Evolutionary conservation across 2,888 invertebrate species (phyloP).

Genomic region (Chelonus formosanus): DNA sequence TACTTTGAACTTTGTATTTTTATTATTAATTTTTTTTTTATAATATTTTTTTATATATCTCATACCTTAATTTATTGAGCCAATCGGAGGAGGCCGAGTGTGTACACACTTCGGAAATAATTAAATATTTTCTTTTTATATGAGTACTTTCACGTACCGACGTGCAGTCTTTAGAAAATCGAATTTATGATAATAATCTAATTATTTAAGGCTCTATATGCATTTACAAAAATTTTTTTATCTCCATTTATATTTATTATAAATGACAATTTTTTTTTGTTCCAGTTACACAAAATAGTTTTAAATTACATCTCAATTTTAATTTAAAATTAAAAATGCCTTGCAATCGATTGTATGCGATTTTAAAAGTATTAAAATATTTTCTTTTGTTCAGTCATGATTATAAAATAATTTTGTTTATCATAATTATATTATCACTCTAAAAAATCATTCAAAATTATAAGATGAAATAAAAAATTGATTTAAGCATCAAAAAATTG

Average conservation of each 20-base stretch:
- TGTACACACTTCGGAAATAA: constrained; percentile 38
- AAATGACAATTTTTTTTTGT: no score
- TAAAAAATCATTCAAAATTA: neutral
- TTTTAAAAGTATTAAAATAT: constrained; percentile 5
- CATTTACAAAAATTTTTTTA: constrained; percentile 13
- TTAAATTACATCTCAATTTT: no score
- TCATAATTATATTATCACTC: neutral
- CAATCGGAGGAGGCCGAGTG: constrained; percentile 51
- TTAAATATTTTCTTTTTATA: constrained; percentile 1
- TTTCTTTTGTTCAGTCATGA: constrained; percentile 10
- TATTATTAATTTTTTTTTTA: constrained; percentile 26
- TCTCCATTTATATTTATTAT: neutral
- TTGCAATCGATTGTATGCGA: constrained; percentile 6
- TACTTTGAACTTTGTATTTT: constrained; percentile 36
- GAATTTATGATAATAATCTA: constrained; percentile 27
- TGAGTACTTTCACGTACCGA: constrained; percentile 33
- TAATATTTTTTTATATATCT: constrained; percentile 39
- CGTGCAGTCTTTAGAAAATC: constrained; percentile 36
- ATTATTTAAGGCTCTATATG: constrained; percentile 19
- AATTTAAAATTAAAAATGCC: constrained; percentile 8
- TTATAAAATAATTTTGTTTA: constrained; percentile 10
- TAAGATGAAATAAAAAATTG: constrained; percentile 7
- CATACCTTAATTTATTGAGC: constrained; percentile 57
- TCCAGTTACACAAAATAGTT: no score
- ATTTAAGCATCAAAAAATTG: constrained; percentile 23